Conservation (phyloP, 2,888 invertebrate genomes). For the Eurytoma californica region DNA sequence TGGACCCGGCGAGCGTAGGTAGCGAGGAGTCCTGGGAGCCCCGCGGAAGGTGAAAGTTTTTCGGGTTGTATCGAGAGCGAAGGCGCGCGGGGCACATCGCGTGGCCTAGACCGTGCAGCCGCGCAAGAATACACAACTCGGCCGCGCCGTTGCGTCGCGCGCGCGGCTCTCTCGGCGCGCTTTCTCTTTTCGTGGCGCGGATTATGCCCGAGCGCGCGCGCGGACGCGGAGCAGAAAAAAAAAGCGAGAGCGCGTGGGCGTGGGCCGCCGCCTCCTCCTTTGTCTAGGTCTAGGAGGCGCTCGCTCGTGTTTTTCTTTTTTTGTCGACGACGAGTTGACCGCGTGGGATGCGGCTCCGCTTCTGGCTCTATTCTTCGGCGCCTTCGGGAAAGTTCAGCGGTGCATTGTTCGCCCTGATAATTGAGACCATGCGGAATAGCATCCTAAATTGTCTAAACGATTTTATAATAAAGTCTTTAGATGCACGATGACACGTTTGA, state of each 20-base stretch:
- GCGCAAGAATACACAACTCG: slow-evolving; percentile 35
- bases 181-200: slow-evolving; percentile 25
- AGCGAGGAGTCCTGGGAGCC: slow-evolving; percentile 18
- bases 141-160: no score
- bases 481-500: no score
- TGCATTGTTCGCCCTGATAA: no score
- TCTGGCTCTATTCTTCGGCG: no score
- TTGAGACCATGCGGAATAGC: no score
- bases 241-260: not conserved
- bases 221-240: not conserved
- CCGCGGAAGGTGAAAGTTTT: slow-evolving; percentile 69
- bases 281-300: no score
- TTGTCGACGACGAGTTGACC: no score
- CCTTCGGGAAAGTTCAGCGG: no score
- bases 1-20: slow-evolving; percentile 25
- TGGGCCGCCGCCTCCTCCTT: not conserved
- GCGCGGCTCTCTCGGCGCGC: not conserved
- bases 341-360: no score
- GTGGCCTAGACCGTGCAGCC: slow-evolving; percentile 69
- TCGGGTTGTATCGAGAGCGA: slow-evolving; percentile 65
- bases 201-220: not conserved
- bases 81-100: slow-evolving; percentile 32
- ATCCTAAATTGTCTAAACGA: no score
- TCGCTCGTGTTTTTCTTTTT: no score
- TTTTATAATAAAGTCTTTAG: no score